Conservation (phyloP, 2,113 vertebrate species). For the Chaenocephalus aceratus region DNA sequence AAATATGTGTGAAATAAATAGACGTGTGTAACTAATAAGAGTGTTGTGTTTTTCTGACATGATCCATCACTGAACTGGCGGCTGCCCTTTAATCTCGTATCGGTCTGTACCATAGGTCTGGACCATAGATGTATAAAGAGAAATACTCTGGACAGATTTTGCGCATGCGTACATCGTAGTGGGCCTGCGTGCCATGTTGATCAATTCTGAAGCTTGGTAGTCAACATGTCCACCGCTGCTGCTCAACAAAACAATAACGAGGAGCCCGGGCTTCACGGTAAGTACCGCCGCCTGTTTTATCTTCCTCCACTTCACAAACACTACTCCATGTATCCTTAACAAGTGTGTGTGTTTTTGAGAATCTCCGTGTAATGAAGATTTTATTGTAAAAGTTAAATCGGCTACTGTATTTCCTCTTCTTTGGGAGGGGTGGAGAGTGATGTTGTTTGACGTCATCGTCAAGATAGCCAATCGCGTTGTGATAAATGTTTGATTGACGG, state of each 20-base stretch:
- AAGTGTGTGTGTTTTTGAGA: background rate
- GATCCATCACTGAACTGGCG: background rate
- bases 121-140: background rate
- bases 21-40: background rate
- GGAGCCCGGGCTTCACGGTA: conserved; percentile 84
- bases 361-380: conserved; percentile 19
- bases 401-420: conserved; percentile 76
- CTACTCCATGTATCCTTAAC: fast-evolving
- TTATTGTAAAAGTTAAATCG: conserved; percentile 73
- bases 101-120: background rate
- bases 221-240: conserved; percentile 85
- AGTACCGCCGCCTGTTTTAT: conserved; percentile 15
- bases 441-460: conserved; percentile 40
- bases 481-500: conserved; percentile 63
- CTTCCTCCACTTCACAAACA: background rate
- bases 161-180: conserved; percentile 65
- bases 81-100: background rate
- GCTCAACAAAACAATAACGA: conserved; percentile 85
- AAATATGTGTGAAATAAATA: too few species aligned
- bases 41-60: background rate
- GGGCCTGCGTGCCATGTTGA: conserved; percentile 73
- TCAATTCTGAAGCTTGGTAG: conserved; percentile 72
- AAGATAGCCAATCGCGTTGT: conserved; percentile 58
- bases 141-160: background rate
- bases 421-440: conserved; percentile 57